Conservation (phyloP, 1,140 invertebrate species). For the Stenopsyche tienmushanensis region DNA sequence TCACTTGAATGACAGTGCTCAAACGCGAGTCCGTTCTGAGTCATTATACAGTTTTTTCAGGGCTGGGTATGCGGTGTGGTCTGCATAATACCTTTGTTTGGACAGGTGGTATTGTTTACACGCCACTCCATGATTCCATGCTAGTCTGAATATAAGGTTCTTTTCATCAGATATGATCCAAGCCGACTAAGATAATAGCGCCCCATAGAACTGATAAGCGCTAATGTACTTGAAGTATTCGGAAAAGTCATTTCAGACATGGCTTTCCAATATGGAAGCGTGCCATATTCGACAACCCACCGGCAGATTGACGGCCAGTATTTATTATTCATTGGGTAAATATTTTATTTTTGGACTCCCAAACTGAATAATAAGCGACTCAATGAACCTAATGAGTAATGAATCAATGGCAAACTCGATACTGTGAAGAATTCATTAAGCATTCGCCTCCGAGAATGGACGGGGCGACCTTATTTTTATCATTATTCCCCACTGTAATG, state of each 20-base stretch:
- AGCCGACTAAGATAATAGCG: conserved; percentile 27
- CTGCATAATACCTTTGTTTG: conserved; percentile 36
- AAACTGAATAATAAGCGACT: too few species aligned
- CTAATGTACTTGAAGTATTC: conserved; percentile 31
- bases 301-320: too few species aligned
- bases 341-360: too few species aligned
- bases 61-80: not conserved
- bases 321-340: too few species aligned
- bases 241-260: conserved; percentile 20
- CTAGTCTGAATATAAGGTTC: conserved; percentile 28
- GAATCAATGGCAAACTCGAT: too few species aligned
- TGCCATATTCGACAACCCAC: too few species aligned
- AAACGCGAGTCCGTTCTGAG: not conserved
- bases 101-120: conserved; percentile 39
- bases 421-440: too few species aligned
- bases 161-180: conserved; percentile 34
- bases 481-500: too few species aligned
- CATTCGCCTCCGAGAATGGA: too few species aligned
- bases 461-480: too few species aligned
- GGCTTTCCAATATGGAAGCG: too few species aligned
- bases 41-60: not conserved
- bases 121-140: conserved; percentile 29
- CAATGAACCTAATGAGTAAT: too few species aligned
- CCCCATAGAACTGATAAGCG: conserved; percentile 27
- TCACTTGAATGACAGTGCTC: not conserved